Evolutionary conservation across 2,797 vertebrate species (phyloP).

Genomic region (Acrossocheilus fasciatus): DNA sequence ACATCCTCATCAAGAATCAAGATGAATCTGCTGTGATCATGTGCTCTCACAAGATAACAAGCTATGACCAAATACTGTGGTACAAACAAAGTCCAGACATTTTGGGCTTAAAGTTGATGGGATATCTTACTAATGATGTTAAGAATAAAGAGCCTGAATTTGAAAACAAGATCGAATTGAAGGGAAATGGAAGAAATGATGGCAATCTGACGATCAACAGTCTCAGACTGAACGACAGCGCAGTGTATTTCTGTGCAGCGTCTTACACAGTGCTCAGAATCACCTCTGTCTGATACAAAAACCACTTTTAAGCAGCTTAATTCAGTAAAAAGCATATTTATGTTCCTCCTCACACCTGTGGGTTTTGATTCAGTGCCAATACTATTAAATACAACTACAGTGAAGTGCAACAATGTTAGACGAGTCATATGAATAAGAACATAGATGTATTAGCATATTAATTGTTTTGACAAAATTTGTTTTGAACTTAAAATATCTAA

Average conservation of each 20-base stretch:
- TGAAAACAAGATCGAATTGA: constrained; percentile 8
- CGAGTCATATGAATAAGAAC: no score
- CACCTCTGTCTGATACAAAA: background rate
- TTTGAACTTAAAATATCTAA: no score
- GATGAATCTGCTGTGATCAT: constrained; percentile 4
- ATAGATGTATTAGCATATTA: no score
- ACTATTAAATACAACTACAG: no score
- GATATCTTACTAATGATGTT: constrained; percentile 16
- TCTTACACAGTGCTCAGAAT: constrained; percentile 35
- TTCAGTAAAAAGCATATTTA: no score
- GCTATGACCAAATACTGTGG: constrained; percentile 3
- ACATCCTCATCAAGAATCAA: background rate
- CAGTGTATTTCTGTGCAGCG: constrained; percentile 54
- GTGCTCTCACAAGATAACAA: constrained; percentile 22
- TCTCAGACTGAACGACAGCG: constrained; percentile 19
- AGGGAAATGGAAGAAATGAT: constrained; percentile 25
- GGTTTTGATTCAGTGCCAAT: no score
- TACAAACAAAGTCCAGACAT: constrained; percentile 39
- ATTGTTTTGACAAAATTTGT: no score
- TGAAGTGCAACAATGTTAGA: no score
- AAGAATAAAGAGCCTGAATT: constrained; percentile 37
- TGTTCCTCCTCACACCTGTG: no score
- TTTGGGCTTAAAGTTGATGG: constrained; percentile 30
- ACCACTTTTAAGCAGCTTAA: background rate
- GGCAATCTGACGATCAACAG: no score